Evolutionary conservation across 1,140 invertebrate species (phyloP), one percentile per base, ranked within the genome.

Genomic region (Calycopis cecrops): DNA sequence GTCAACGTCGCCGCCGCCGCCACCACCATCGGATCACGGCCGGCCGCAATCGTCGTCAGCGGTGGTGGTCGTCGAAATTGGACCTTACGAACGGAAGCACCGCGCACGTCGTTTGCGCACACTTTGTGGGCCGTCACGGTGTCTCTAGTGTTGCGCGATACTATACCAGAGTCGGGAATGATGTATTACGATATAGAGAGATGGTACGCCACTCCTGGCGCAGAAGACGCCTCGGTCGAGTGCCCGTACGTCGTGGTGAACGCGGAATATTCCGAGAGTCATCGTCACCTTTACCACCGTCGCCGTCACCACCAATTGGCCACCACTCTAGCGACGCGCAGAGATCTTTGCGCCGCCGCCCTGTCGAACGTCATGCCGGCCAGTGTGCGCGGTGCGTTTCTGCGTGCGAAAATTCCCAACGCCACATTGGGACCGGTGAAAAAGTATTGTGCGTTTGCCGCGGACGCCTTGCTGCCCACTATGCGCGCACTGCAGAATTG

Each of bases 161-260:
- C n/a, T n/a, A 8, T n/a, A 44, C 40, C 40, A 12, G n/a, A 9
- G 17, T 8, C 14, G 47, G 47, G 9, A 21, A n/a, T 21, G 18
- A 48, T 21, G 9, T 48, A 48, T 21, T 48, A 48, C 47, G 47
- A 48, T 21, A 21, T 48, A 21, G 47, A 21, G n/a, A 48, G 28
- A 48, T 48, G 47, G 17, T 48, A 48, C 10, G 17, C 47, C 47
- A 48, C 47, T 21, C 47, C 16, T 4, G 47, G 47, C 17, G 17
- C 47, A 21, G 47, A 48, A 48, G 21, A n/a, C 11, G 47, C 47
- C 21, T 48, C 47, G 18, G 18, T 48, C 21, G 16, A 48, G 28
- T 48, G 47, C 18, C 47, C 18, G 47, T 48, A n/a, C 12, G n/a
- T 28, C 17, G 18, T 28, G 21, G 21, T 11, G 21, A 10, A 48